A percentile compares a stretch with the other conserved stretches of the same genome.
These are phyloP conservation scores for Papilio aristodemus DNA, from an alignment of 1,140 invertebrate species.

Conservation along the genomic window DNA sequence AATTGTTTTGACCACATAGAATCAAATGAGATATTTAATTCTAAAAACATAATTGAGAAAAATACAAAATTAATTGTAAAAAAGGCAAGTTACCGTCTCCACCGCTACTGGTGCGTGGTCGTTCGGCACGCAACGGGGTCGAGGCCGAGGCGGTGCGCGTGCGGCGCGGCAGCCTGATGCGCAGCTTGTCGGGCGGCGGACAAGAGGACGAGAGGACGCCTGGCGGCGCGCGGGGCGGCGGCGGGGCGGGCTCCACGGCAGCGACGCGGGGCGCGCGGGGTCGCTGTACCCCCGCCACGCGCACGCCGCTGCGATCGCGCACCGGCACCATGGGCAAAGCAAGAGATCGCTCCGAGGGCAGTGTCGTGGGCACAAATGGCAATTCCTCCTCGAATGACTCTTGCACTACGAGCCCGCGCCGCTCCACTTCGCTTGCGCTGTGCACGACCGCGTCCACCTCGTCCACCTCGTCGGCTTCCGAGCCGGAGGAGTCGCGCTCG, in stretches of 20 bases:
- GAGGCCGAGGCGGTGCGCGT: conserved; percentile 47
- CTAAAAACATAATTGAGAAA: too few relatives aligned
- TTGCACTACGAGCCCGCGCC: conserved; percentile 88
- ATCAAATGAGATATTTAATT: background rate
- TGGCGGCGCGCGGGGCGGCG: conserved; percentile 79
- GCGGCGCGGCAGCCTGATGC: conserved; percentile 50
- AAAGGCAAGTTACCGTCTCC: conserved; percentile 60
- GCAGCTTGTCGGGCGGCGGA: conserved; percentile 40
- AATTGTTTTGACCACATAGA: background rate
- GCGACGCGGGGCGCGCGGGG: conserved; percentile 92
- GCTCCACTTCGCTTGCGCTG: conserved; percentile 81
- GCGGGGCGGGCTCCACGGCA: conserved; percentile 91
- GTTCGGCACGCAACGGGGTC: conserved; percentile 36
- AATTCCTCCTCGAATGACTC: conserved; percentile 93
- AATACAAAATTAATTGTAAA: conserved; percentile 34
- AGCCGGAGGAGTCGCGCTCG: conserved; percentile 87
- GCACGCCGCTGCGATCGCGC: conserved; percentile 84
- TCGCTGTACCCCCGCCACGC: conserved; percentile 91
- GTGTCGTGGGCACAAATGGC: conserved; percentile 91
- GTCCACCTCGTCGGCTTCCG: conserved; percentile 86
- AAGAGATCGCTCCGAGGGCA: conserved; percentile 90
- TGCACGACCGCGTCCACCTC: conserved; percentile 51
- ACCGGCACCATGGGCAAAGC: conserved; percentile 90
- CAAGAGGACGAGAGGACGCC: conserved; percentile 14
- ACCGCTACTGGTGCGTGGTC: conserved; percentile 53